phyloP scores from a whole-genome alignment of 2,113 vertebrate species.

The Chunga burmeisteri region DNA sequence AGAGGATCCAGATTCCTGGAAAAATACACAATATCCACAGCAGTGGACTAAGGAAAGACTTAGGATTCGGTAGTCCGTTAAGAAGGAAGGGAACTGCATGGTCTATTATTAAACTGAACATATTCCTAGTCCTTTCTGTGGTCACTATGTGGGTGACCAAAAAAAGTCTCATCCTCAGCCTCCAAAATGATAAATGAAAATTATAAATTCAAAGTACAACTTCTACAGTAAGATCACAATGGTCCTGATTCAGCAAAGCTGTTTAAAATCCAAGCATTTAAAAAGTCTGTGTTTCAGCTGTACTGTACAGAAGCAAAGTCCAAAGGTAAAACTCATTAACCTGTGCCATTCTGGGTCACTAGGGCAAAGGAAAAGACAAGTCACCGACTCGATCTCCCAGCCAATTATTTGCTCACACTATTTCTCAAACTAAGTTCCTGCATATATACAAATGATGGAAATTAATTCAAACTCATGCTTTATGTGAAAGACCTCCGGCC shows the following conservation, averaged over 20 bases:
- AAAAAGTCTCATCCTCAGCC: background rate
- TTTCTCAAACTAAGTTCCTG: background rate
- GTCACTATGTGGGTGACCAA: background rate
- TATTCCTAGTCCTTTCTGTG: background rate
- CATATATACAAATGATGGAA: background rate
- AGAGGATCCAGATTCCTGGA: background rate
- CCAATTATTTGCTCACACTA: background rate
- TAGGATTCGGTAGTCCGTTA: background rate
- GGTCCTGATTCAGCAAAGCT: background rate
- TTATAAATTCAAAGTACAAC: background rate
- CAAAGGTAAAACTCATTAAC: slow-evolving; percentile 9
- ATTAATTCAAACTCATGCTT: background rate
- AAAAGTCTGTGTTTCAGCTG: background rate
- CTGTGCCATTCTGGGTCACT: background rate
- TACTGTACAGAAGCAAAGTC: background rate
- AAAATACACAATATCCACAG: background rate
- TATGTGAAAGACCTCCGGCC: background rate
- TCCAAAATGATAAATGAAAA: background rate
- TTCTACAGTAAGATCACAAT: background rate
- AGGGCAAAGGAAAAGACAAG: background rate
- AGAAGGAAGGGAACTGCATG: background rate
- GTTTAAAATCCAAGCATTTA: background rate
- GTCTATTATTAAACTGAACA: background rate
- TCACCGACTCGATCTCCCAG: background rate
- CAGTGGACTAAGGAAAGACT: background rate